Percentiles rank a stretch among this genome's conserved stretches.
phyloP scores from a whole-genome alignment of 2,888 invertebrate genomes.

The Deilephila elpenor region DNA sequence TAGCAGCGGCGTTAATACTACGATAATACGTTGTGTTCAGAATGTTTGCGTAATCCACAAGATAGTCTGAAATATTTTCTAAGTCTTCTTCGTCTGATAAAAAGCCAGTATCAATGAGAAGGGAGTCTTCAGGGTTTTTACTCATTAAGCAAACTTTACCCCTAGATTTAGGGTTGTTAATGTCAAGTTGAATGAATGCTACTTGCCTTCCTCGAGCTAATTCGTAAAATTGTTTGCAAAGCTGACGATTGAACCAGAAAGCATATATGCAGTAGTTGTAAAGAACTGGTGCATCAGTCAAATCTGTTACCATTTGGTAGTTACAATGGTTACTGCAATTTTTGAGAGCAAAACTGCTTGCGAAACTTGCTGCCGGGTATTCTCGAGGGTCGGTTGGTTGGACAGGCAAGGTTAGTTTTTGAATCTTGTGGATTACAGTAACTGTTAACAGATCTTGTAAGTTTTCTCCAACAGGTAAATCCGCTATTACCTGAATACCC shows the following conservation, averaged over 20 bases:
- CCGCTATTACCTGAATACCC: slow-evolving; percentile 47
- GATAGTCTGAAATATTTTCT: slow-evolving; percentile 46
- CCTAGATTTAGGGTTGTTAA: slow-evolving; percentile 48
- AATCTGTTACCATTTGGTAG: slow-evolving; percentile 45
- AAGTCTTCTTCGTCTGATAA: slow-evolving; percentile 49
- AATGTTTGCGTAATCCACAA: slow-evolving; percentile 49
- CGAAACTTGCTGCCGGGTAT: slow-evolving; percentile 56
- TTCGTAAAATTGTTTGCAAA: slow-evolving; percentile 39
- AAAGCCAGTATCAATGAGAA: slow-evolving; percentile 43
- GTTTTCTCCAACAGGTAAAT: slow-evolving; percentile 59
- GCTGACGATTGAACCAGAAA: slow-evolving; percentile 34
- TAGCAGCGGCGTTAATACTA: slow-evolving; percentile 43
- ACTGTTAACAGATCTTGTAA: slow-evolving; percentile 51
- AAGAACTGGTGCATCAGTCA: slow-evolving; percentile 33
- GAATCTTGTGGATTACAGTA: slow-evolving; percentile 41
- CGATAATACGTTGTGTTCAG: slow-evolving; percentile 52
- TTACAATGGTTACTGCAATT: slow-evolving; percentile 42
- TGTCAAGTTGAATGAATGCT: slow-evolving; percentile 37
- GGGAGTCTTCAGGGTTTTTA: slow-evolving; percentile 45
- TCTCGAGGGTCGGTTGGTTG: slow-evolving; percentile 46
- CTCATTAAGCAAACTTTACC: slow-evolving; percentile 52
- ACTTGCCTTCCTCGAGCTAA: slow-evolving; percentile 36
- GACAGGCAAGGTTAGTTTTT: slow-evolving; percentile 30
- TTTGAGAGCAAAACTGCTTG: slow-evolving; percentile 46
- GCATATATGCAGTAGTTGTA: slow-evolving; percentile 38